A percentile compares a stretch with the other conserved stretches of the same genome.
These are phyloP conservation scores for Cyphomyrus discorhynchus DNA, from an alignment of 2,113 vertebrate genomes.

Conservation along the genomic window DNA sequence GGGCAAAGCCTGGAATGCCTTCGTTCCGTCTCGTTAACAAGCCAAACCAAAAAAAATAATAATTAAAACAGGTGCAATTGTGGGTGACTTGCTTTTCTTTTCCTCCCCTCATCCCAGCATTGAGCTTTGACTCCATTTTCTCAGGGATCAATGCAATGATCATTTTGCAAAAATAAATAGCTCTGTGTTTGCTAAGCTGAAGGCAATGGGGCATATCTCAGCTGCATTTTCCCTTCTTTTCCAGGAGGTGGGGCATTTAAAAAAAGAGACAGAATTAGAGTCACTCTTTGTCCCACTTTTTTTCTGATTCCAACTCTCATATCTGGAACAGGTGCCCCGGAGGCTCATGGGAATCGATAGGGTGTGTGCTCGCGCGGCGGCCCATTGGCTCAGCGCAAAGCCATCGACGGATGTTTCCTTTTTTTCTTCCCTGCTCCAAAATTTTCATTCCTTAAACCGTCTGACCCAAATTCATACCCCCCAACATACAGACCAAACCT, in stretches of 20 bases:
- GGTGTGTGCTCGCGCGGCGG: slow-evolving; percentile 32
- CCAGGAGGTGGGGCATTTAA: slow-evolving; percentile 22
- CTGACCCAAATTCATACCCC: slow-evolving; percentile 35
- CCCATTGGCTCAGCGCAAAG: slow-evolving; percentile 33
- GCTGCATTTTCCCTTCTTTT: neutral
- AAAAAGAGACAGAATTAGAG: slow-evolving; percentile 18
- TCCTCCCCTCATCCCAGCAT: neutral
- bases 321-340: slow-evolving; percentile 35
- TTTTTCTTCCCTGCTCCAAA: slow-evolving; percentile 35
- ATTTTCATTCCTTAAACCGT: slow-evolving; percentile 39
- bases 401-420: slow-evolving; percentile 31
- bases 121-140: neutral
- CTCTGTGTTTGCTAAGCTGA: neutral
- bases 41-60: neutral
- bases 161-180: slow-evolving; percentile 9
- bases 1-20: neutral
- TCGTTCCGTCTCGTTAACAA: neutral
- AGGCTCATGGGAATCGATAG: slow-evolving; percentile 36
- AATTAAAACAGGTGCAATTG: neutral
- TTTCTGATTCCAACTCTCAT: slow-evolving; percentile 15
- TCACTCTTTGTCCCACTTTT: slow-evolving; percentile 30
- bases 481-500: neutral
- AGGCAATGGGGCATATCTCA: slow-evolving; percentile 9
- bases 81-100: neutral
- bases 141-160: neutral